phyloP scores from a whole-genome alignment of 1,140 invertebrate species.

The Drosophila jambulina region DNA sequence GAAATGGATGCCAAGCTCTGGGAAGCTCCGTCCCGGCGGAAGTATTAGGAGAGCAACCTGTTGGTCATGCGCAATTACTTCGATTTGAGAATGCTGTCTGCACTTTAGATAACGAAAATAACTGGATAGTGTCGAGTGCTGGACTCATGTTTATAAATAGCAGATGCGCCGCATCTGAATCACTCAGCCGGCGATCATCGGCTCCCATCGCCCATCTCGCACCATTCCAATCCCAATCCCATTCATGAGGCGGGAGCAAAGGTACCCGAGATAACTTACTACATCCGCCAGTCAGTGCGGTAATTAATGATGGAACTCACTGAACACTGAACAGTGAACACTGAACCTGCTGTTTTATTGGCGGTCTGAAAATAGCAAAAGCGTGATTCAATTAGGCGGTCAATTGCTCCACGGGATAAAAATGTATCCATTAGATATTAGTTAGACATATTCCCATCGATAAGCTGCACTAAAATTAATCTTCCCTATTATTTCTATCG shows the following conservation, averaged over 20 bases:
- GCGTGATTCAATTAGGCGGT: slow-evolving; percentile 70
- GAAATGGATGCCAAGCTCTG: slow-evolving; percentile 17
- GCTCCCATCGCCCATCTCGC: background rate
- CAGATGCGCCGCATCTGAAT: slow-evolving; percentile 70
- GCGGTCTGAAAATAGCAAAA: slow-evolving; percentile 57
- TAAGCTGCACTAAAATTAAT: background rate
- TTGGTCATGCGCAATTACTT: slow-evolving; percentile 79
- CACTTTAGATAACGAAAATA: slow-evolving; percentile 77
- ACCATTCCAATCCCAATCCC: slow-evolving; percentile 14
- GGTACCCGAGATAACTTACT: slow-evolving; percentile 67
- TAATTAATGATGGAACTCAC: slow-evolving; percentile 72
- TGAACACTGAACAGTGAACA: slow-evolving; percentile 11
- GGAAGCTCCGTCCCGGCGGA: slow-evolving; percentile 39
- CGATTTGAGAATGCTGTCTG: slow-evolving; percentile 60
- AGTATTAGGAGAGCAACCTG: slow-evolving; percentile 68
- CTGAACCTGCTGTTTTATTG: slow-evolving; percentile 7
- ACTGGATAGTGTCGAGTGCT: slow-evolving; percentile 49
- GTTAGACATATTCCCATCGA: background rate
- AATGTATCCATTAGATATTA: background rate
- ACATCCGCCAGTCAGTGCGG: slow-evolving; percentile 64
- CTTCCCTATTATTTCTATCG: background rate
- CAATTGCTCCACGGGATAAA: slow-evolving; percentile 42
- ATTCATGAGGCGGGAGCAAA: slow-evolving; percentile 70
- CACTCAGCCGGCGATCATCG: slow-evolving; percentile 52
- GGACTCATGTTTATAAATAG: slow-evolving; percentile 77